Percentiles rank a stretch among this genome's conserved stretches.
Evolutionary conservation across 2,113 vertebrate genomes (phyloP).

Genomic region (Embiotoca jacksoni): DNA sequence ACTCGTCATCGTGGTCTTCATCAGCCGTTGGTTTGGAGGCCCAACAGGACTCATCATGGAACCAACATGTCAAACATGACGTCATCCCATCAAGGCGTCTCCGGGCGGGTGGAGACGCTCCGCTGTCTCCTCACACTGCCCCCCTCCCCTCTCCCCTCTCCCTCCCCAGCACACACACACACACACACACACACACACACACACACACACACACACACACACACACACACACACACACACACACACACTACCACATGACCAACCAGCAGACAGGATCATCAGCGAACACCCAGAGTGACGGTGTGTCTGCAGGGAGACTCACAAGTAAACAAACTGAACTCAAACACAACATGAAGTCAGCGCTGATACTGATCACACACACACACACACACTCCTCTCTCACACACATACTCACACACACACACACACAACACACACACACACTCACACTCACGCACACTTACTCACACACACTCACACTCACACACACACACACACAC

Average conservation of each 20-base stretch:
- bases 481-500: no score
- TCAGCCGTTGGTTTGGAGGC: no score
- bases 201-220: not conserved
- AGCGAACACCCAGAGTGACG: not conserved
- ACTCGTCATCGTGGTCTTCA: no score
- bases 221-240: not conserved
- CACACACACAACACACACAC: no score
- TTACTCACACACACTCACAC: no score
- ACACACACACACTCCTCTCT: no score
- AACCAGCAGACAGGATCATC: constrained; percentile 38
- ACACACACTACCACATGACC: constrained; percentile 25
- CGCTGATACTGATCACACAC: constrained; percentile 60
- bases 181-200: constrained; percentile 1
- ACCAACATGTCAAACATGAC: constrained; percentile 47
- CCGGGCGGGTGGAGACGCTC: constrained; percentile 52
- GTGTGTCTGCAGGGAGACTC: no score
- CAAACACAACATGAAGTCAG: constrained; percentile 39
- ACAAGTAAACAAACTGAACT: no score
- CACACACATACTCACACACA: no score
- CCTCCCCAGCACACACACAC: not conserved
- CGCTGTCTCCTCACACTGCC: constrained; percentile 30
- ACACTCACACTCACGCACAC: no score
- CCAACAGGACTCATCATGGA: constrained; percentile 30
- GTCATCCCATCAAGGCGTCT: constrained; percentile 46
- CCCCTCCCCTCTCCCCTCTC: not conserved